These are phyloP conservation scores for Steromphala cineraria DNA, from an alignment of 2,888 invertebrate genomes.

Conservation along the genomic window DNA sequence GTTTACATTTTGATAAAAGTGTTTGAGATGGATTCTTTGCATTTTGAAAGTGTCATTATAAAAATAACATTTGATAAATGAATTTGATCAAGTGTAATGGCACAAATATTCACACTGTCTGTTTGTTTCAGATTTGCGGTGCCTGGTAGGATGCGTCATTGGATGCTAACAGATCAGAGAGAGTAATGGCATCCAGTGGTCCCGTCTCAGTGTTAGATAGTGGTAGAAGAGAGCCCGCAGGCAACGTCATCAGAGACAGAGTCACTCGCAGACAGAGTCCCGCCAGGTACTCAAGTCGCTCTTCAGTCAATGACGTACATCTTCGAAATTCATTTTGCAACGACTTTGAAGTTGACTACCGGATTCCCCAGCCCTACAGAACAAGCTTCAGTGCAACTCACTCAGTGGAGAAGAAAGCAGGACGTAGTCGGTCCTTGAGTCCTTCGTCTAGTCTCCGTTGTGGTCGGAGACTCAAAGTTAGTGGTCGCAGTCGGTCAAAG, in stretches of 20 bases:
- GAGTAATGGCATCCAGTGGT: slow-evolving; percentile 58
- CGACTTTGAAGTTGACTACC: slow-evolving; percentile 41
- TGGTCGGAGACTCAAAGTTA: slow-evolving; percentile 36
- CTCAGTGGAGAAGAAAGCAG: slow-evolving; percentile 52
- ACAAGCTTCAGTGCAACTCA: slow-evolving; percentile 71
- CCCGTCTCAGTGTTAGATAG: slow-evolving; percentile 64
- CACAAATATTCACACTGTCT: neutral
- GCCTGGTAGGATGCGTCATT: neutral
- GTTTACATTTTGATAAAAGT: too few species aligned
- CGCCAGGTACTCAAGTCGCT: slow-evolving; percentile 33
- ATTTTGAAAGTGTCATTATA: too few species aligned
- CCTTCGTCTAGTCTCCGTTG: slow-evolving; percentile 59
- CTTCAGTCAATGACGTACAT: neutral
- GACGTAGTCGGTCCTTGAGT: slow-evolving; percentile 59
- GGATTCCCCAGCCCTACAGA: slow-evolving; percentile 68
- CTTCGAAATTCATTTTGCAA: slow-evolving; percentile 18
- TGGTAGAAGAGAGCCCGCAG: slow-evolving; percentile 39
- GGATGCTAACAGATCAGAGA: neutral
- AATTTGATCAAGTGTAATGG: too few species aligned
- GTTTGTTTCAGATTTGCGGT: neutral
- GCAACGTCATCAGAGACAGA: slow-evolving; percentile 51
- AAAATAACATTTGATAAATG: too few species aligned
- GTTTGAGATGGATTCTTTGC: too few species aligned
- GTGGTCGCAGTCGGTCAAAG: slow-evolving; percentile 48
- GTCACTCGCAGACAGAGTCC: slow-evolving; percentile 61